phyloP scores from a whole-genome alignment of 1,140 invertebrate species.

The Hydropsyche tenuis region DNA sequence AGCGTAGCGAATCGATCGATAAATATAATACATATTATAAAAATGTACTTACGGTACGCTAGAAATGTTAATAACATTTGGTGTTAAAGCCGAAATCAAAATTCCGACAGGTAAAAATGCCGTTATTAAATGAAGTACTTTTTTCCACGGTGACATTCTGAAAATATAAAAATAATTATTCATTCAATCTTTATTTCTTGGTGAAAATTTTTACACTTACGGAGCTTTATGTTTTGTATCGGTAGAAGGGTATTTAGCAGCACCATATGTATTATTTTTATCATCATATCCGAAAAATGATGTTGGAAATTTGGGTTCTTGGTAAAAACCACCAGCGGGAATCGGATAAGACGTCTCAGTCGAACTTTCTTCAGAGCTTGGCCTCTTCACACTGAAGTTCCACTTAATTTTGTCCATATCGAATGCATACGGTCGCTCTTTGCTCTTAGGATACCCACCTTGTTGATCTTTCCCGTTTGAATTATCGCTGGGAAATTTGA shows the following conservation, averaged over 20 bases:
- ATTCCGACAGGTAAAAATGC: constrained; percentile 61
- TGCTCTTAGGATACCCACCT: not conserved
- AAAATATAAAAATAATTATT: not conserved
- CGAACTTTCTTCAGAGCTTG: not conserved
- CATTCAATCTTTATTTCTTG: not conserved
- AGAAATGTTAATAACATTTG: constrained; percentile 58
- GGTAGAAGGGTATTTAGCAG: not conserved
- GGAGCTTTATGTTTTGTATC: not conserved
- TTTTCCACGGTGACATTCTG: constrained; percentile 55
- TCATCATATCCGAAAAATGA: constrained; percentile 30
- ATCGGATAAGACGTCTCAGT: constrained; percentile 27
- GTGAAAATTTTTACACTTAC: not conserved
- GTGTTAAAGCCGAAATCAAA: constrained; percentile 59
- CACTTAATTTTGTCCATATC: constrained; percentile 38
- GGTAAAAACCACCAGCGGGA: constrained; percentile 45
- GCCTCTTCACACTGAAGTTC: constrained; percentile 20
- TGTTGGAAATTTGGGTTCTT: constrained; percentile 44
- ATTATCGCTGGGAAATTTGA: constrained; percentile 38
- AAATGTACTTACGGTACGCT: constrained; percentile 45
- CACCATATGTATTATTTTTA: constrained; percentile 19
- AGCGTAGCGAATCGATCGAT: not conserved
- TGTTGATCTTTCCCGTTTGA: not conserved
- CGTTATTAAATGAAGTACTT: constrained; percentile 57
- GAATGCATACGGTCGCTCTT: constrained; percentile 38
- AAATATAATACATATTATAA: not conserved